These are phyloP conservation scores for Seriola quinqueradiata DNA, from an alignment of 2,113 vertebrate species.

Conservation along the genomic window DNA sequence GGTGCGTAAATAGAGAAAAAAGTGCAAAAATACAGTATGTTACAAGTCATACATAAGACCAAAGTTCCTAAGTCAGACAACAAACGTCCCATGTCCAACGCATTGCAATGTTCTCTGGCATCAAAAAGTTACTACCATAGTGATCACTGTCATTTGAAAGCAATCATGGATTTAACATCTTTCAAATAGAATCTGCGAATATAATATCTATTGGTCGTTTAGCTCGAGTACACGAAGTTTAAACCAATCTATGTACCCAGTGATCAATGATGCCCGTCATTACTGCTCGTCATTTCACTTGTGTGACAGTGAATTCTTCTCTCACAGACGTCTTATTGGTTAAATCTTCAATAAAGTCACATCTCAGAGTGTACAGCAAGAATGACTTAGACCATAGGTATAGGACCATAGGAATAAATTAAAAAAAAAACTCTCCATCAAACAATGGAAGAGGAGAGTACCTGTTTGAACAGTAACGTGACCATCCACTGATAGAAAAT, in stretches of 20 bases:
- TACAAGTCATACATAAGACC: background rate
- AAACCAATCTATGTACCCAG: background rate
- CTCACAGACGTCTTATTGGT: background rate
- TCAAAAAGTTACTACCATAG: background rate
- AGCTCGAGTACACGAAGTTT: background rate
- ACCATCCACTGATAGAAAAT: conserved; percentile 24
- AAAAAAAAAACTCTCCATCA: background rate
- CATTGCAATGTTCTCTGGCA: background rate
- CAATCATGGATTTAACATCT: background rate
- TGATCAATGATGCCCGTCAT: background rate
- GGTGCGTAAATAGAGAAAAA: background rate
- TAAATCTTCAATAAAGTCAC: background rate
- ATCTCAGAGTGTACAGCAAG: background rate
- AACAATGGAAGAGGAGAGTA: background rate
- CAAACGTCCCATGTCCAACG: background rate
- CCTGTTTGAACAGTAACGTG: background rate
- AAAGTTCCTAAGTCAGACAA: background rate
- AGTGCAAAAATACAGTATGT: background rate
- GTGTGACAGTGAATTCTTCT: background rate
- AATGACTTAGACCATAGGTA: background rate
- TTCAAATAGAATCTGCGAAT: background rate
- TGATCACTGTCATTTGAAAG: background rate
- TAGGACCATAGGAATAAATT: background rate
- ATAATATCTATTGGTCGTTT: background rate
- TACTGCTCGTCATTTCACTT: background rate